phyloP scores from a whole-genome alignment of 2,113 vertebrate species.

The Indicator indicator region DNA sequence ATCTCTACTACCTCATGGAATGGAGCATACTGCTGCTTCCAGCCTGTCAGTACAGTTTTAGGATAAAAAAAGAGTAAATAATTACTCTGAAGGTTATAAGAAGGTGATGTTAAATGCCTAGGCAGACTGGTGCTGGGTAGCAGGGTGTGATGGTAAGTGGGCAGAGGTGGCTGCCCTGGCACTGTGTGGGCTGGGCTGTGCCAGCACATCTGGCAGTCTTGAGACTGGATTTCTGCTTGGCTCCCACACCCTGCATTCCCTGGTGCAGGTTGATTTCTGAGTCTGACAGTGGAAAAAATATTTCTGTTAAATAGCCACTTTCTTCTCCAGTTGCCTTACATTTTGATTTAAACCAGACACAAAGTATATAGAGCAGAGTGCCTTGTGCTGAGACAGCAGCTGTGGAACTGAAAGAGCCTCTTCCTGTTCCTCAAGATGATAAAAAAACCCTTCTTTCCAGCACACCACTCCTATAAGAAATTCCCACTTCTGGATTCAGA shows the following conservation, averaged over 20 bases:
- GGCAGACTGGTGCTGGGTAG: not conserved
- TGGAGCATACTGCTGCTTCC: constrained; percentile 7
- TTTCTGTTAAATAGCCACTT: not conserved
- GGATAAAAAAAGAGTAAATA: not conserved
- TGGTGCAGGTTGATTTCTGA: not conserved
- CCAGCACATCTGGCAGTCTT: fast-evolving
- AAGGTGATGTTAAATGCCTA: constrained; percentile 12
- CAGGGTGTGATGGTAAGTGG: not conserved
- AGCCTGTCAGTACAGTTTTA: not conserved
- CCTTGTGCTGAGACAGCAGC: too few relatives aligned
- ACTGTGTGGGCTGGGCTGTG: not conserved
- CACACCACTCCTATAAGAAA: too few relatives aligned
- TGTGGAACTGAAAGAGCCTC: too few relatives aligned
- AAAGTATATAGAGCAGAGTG: too few relatives aligned
- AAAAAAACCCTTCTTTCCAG: too few relatives aligned
- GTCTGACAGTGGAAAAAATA: not conserved
- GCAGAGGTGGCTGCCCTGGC: not conserved
- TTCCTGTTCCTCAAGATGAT: too few relatives aligned
- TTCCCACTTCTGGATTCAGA: too few relatives aligned
- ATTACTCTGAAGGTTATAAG: constrained; percentile 16
- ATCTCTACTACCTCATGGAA: not conserved
- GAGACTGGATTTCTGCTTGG: not conserved
- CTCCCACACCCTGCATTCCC: not conserved
- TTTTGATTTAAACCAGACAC: not conserved
- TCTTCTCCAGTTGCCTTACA: not conserved